Evolutionary conservation across 2,113 vertebrate genomes (phyloP).

Genomic region (Oxyruncus cristatus): DNA sequence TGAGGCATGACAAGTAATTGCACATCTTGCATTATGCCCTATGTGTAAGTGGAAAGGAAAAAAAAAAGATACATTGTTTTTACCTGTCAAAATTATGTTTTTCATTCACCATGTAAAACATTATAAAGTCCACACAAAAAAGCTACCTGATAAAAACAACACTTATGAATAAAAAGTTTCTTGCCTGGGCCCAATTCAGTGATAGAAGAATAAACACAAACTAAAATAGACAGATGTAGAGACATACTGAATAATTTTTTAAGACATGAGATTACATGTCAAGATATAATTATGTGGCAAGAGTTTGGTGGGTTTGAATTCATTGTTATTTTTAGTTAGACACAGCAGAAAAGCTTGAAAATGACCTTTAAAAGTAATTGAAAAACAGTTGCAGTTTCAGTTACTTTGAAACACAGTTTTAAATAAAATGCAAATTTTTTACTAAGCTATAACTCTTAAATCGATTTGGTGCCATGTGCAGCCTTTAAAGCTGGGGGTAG

Average conservation of each 20-base stretch:
- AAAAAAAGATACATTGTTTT: constrained; percentile 40
- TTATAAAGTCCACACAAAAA: not conserved
- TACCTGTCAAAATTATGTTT: constrained; percentile 38
- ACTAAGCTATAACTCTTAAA: not conserved
- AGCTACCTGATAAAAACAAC: constrained; percentile 13
- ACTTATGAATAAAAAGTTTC: not conserved
- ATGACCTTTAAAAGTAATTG: constrained; percentile 66
- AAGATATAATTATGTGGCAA: constrained; percentile 57
- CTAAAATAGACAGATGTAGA: constrained; percentile 21
- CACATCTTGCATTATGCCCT: constrained; percentile 98
- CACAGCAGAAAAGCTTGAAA: constrained; percentile 51
- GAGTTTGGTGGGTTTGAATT: constrained; percentile 20
- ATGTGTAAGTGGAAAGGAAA: constrained; percentile 3
- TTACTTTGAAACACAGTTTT: constrained; percentile 24
- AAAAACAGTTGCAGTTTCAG: constrained; percentile 36
- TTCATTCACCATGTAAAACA: constrained; percentile 36
- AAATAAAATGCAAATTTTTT: constrained; percentile 29
- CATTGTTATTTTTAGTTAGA: constrained; percentile 63
- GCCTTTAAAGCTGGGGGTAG: not conserved
- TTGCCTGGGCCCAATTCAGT: not conserved
- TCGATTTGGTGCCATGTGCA: not conserved
- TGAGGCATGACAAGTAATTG: constrained; percentile 96
- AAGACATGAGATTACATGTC: constrained; percentile 62
- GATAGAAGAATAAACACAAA: not conserved
- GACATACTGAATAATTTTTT: constrained; percentile 33